Evolutionary conservation across 2,888 invertebrate genomes (phyloP), one percentile per base, ranked within the genome.

Genomic region (Andrena hattorfiana): DNA sequence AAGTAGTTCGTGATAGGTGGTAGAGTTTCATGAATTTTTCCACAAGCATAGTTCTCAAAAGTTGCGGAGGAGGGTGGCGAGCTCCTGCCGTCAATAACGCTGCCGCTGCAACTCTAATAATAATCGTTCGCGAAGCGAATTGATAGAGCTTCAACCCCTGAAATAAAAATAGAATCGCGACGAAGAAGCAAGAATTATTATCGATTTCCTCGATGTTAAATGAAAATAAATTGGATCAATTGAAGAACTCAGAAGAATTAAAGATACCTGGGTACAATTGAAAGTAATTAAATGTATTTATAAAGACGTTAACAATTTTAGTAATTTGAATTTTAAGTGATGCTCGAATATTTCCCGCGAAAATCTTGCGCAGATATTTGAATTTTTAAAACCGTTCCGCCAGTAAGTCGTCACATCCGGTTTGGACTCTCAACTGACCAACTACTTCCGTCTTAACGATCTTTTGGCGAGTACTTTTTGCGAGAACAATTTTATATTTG

Each of bases 41-140:
- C 16, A 30, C 13, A 8, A 35, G 16, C 70, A 20, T 62, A 32
- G 13, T 13, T 30, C n/a, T 48, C 13, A 48, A 60, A 60, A 68
- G 23, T 69, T 16, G 30, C 16, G 16, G 20, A 26, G 7, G 49
- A 23, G 30, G 30, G 20, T 30, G 42, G 42, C 60, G 68, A 62
- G 13, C 4, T 16, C 16, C 42, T 16, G 16, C 62, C 51, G 62
- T 74, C 60, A 20, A 69, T 69, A 69, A 62, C 32, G 35, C 51
- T 62, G 35, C 51, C 75, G 20, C 28, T 62, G 35, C 28, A 28
- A 49, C 35, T 60, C 42, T 67, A 48, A 60, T 62, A 60, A 62
- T 68, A 75, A 67, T 68, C 68, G 20, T 67, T 59, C 48, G n/a
- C 20, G 48, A 69, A 59, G 56, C 42, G 28, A 64, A 64, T n/a